Base-by-base conservation (phyloP, 2,797 vertebrate genomes). In the Phataginus tricuspis region DNA sequence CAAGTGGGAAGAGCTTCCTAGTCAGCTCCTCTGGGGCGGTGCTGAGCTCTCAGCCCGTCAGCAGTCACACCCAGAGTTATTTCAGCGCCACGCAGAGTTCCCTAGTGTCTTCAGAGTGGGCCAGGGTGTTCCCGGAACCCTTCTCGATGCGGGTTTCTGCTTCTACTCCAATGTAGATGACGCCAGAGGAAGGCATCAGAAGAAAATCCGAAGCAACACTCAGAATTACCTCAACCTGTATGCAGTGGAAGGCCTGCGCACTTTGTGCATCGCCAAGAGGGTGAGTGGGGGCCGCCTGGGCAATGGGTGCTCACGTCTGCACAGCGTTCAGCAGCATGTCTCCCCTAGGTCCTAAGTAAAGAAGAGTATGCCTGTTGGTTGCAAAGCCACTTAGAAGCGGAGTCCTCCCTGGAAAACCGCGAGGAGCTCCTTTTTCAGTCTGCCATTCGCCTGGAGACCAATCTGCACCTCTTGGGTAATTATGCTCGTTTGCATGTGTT, bases 241-340 rank as follows among this genome's bases (percentile, higher is more conserved):
- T 12, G 99, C 99, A 4, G 99, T 99, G 37, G 99, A 99, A 74
- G 99, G 99, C 68, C 99, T 99, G 9, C 98, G 99, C n/a, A 99
- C 99, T 0, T 98, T 99, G 15, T 99, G 99, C 98, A 99, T 99
- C 29, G 99, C 99, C 86, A 99, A 99, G 98, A 99, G 99, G 99
- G 99, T 99, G 98, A 99, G 99, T 95, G 53, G 23, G 61, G 4
- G 4, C 1, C 49, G 7, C 19, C 19, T 23, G 18, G 31, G 34
- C 49, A n/a, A 77, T 11, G 19, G 19, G 3, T 1, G 3, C 29
- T 7, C 4, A 1, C 1, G 2, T 63, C 23, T 12, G 5, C 0
- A 0, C 4, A 0, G 53, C 5, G 8, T 71, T 94, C 78, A 96
- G 71, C n/a, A 94, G 37, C 34, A 84, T 96, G 83, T 96, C 91